Conservation (phyloP, 2,888 invertebrate species). For the Plusia festucae region DNA sequence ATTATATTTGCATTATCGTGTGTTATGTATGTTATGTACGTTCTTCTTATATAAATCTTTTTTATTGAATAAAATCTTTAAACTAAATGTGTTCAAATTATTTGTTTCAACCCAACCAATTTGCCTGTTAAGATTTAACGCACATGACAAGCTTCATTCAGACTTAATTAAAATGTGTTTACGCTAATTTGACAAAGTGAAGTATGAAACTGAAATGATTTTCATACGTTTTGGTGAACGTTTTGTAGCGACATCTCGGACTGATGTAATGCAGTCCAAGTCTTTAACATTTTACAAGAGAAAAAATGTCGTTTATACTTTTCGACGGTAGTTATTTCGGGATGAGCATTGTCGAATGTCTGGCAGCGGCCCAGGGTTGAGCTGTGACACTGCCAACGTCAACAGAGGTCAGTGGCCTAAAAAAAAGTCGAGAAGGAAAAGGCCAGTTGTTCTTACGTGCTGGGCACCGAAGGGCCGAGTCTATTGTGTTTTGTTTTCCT, state of each 20-base stretch:
- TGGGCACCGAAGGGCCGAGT: conserved; percentile 19
- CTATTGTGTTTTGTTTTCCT: conserved; percentile 4
- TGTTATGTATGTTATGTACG: conserved; percentile 77
- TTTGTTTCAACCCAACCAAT: conserved; percentile 20
- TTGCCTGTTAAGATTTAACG: conserved; percentile 25
- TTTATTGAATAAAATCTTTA: conserved; percentile 72
- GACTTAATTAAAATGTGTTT: conserved; percentile 39
- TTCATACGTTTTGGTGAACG: conserved; percentile 29
- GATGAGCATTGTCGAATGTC: conserved; percentile 83
- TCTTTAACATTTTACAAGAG: conserved; percentile 66
- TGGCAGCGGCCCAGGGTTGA: conserved; percentile 81
- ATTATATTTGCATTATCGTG: conserved; percentile 78
- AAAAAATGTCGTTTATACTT: conserved; percentile 77
- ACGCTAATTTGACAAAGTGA: conserved; percentile 43
- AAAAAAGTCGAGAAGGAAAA: conserved; percentile 75
- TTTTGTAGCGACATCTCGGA: conserved; percentile 45
- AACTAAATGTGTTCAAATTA: conserved; percentile 43
- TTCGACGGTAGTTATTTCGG: conserved; percentile 80
- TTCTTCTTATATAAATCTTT: conserved; percentile 75
- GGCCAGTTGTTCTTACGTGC: conserved; percentile 67
- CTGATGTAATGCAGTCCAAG: conserved; percentile 52
- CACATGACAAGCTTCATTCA: background rate
- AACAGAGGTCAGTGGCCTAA: conserved; percentile 86
- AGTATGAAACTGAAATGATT: conserved; percentile 42
- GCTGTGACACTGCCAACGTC: conserved; percentile 86